Conservation (phyloP, 2,113 vertebrate species). For the Leucoraja erinaceus region DNA sequence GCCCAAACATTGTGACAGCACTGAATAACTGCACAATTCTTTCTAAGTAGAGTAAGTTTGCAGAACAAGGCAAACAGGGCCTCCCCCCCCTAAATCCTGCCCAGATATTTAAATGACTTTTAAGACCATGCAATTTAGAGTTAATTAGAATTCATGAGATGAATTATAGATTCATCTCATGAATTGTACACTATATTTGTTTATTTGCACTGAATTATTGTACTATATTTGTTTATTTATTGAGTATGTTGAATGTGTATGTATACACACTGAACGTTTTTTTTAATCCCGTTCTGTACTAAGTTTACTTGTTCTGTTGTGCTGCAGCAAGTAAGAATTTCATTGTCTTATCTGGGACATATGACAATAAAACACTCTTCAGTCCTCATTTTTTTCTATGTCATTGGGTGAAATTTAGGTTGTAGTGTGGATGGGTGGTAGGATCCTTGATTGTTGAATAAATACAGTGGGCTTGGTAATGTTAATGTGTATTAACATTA, state of each 20-base stretch:
- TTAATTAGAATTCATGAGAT: not conserved
- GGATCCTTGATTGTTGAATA: not conserved
- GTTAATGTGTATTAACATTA: not conserved
- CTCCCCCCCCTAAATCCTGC: not conserved
- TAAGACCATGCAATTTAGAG: not conserved
- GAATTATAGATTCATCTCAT: not conserved
- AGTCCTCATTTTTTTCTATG: no score
- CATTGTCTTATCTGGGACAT: no score
- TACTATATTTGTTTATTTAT: no score
- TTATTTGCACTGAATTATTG: no score
- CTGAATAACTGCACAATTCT: not conserved
- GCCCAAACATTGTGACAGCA: not conserved
- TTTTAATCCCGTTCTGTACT: no score
- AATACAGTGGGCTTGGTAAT: not conserved
- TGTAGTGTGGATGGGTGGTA: not conserved
- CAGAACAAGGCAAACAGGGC: not conserved
- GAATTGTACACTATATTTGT: no score
- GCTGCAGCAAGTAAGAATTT: no score
- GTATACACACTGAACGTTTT: no score
- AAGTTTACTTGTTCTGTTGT: no score
- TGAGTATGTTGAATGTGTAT: no score
- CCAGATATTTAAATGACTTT: not conserved
- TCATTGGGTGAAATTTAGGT: not conserved
- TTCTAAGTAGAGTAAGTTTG: not conserved
- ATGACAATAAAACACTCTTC: no score